phyloP scores from a whole-genome alignment of 2,113 vertebrate species.

The Aldabrachelys gigantea region DNA sequence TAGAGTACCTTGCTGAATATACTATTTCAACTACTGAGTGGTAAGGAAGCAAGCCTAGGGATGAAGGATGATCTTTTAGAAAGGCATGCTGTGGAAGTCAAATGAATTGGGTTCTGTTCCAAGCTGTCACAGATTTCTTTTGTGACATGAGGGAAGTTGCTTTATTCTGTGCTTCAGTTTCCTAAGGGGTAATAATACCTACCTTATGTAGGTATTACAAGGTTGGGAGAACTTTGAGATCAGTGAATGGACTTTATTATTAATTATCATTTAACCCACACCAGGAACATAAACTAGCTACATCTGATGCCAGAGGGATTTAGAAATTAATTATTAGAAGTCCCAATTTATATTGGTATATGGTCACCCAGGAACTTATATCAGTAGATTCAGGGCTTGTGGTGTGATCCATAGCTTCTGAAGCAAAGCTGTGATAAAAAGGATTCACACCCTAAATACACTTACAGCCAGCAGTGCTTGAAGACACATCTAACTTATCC shows the following conservation, averaged over 20 bases:
- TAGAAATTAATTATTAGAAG: neutral
- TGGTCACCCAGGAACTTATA: neutral
- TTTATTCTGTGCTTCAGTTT: neutral
- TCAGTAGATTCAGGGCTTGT: neutral
- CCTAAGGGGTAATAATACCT: neutral
- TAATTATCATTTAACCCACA: neutral
- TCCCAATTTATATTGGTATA: neutral
- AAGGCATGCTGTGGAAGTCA: neutral
- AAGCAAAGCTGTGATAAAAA: neutral
- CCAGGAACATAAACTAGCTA: neutral
- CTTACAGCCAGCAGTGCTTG: slow-evolving; percentile 29
- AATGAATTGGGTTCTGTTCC: neutral
- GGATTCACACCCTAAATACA: slow-evolving; percentile 38
- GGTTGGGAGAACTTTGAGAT: neutral
- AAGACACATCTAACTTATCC: slow-evolving; percentile 58
- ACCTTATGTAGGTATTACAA: neutral
- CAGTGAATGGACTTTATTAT: neutral
- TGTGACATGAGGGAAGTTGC: neutral
- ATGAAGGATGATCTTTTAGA: neutral
- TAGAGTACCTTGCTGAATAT: neutral
- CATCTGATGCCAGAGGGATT: neutral
- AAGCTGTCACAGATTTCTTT: neutral
- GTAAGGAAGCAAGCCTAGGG: slow-evolving; percentile 17
- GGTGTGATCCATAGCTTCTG: slow-evolving; percentile 43
- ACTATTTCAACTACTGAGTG: neutral